Evolutionary conservation across 2,113 vertebrate genomes (phyloP).

Genomic region (Gambusia holbrooki): DNA sequence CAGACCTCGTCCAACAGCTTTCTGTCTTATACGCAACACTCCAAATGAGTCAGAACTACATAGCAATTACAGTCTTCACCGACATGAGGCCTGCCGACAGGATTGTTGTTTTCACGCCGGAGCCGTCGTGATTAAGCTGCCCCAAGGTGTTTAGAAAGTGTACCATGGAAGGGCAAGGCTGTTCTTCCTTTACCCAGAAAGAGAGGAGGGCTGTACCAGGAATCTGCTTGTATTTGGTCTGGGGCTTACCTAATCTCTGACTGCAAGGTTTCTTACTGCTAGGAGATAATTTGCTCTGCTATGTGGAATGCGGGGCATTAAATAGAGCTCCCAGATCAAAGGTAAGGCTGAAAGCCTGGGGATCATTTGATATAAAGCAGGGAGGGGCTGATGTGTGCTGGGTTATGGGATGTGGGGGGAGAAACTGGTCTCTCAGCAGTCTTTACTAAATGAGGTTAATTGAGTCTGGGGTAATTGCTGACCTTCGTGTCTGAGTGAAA

Average conservation of each 20-base stretch:
- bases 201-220: not conserved
- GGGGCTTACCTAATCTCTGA: slow-evolving; percentile 36
- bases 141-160: slow-evolving; percentile 49
- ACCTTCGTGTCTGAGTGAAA: slow-evolving; percentile 79
- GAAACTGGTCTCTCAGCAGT: slow-evolving; percentile 79
- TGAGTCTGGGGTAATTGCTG: slow-evolving; percentile 81
- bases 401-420: not conserved
- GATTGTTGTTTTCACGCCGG: slow-evolving; percentile 60
- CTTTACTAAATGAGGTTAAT: slow-evolving; percentile 81
- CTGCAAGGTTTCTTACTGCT: slow-evolving; percentile 31
- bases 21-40: slow-evolving; percentile 41
- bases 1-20: slow-evolving; percentile 46
- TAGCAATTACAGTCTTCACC: slow-evolving; percentile 63
- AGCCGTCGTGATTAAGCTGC: slow-evolving; percentile 58
- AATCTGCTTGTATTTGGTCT: slow-evolving; percentile 49
- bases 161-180: slow-evolving; percentile 10
- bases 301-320: slow-evolving; percentile 48
- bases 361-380: slow-evolving; percentile 64
- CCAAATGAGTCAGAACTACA: slow-evolving; percentile 64
- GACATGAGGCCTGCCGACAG: slow-evolving; percentile 47
- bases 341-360: slow-evolving; percentile 46
- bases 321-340: slow-evolving; percentile 62
- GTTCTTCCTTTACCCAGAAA: slow-evolving; percentile 17
- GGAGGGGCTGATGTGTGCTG: slow-evolving; percentile 10
- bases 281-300: slow-evolving; percentile 49